These are phyloP conservation scores for Scelioninae gen. 1 DNA, from an alignment of 2,888 invertebrate species.

Conservation along the genomic window DNA sequence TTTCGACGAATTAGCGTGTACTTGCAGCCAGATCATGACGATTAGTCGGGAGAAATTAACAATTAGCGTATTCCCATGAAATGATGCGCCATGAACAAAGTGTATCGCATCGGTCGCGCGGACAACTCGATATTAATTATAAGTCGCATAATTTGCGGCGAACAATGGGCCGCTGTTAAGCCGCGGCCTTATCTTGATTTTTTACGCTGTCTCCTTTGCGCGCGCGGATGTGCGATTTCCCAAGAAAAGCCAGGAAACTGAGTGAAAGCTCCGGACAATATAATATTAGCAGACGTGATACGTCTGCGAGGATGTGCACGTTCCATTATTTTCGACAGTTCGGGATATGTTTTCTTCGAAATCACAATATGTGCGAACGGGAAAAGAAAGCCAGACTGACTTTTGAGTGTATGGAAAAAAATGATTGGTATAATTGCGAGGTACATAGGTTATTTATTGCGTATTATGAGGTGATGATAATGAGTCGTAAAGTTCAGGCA, in stretches of 20 bases:
- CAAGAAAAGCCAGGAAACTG: slow-evolving; percentile 71
- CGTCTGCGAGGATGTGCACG: not conserved
- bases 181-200: slow-evolving; percentile 61
- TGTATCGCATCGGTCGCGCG: slow-evolving; percentile 45
- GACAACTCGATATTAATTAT: slow-evolving; percentile 62
- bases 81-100: slow-evolving; percentile 23
- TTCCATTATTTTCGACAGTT: slow-evolving; percentile 39
- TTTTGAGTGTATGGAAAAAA: not conserved
- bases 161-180: slow-evolving; percentile 66
- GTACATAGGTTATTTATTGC: slow-evolving; percentile 34
- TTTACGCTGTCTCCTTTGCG: slow-evolving; percentile 48
- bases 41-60: slow-evolving; percentile 2
- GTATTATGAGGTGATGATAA: slow-evolving; percentile 44
- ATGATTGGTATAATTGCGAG: slow-evolving; percentile 29
- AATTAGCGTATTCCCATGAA: slow-evolving; percentile 22
- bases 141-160: slow-evolving; percentile 48
- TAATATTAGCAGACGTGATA: slow-evolving; percentile 24
- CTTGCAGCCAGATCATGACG: not conserved
- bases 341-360: slow-evolving; percentile 46
- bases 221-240: slow-evolving; percentile 67
- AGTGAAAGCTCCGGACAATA: slow-evolving; percentile 69
- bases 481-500: slow-evolving; percentile 49
- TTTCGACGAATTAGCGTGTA: not conserved
- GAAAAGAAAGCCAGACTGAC: slow-evolving; percentile 50
- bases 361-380: slow-evolving; percentile 47